Evolutionary conservation across 37 sponge, comb jelly and placozoan genomes (phyloP).

Genomic region (Ephydatia muelleri): DNA sequence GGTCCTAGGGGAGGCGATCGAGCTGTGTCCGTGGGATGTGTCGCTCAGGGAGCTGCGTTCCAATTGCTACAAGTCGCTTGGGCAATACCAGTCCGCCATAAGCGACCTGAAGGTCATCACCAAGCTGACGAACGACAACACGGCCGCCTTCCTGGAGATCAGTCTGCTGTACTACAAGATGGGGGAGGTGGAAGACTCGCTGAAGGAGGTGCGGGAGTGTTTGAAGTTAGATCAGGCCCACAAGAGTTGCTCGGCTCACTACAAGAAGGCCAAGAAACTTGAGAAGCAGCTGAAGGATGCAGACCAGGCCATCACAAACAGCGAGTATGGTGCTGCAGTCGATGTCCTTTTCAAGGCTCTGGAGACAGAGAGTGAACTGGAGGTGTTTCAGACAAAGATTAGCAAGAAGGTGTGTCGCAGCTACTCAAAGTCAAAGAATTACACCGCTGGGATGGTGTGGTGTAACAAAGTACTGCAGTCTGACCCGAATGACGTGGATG

Average conservation of each 20-base stretch:
- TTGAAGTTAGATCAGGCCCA: conserved; percentile 95
- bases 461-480: conserved; percentile 79
- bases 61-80: conserved; percentile 65
- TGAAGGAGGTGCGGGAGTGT: conserved; percentile 96
- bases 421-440: conserved; percentile 52
- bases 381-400: conserved; percentile 18
- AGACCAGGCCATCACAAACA: conserved; percentile 61
- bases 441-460: conserved; percentile 59
- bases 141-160: conserved; percentile 77
- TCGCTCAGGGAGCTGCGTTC: conserved; percentile 72
- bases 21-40: conserved; percentile 88
- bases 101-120: conserved; percentile 86
- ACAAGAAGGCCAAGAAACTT: conserved; percentile 98
- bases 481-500: conserved; percentile 80
- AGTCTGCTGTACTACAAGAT: conserved; percentile 78
- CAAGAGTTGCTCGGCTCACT: conserved; percentile 79
- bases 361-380: conserved; percentile 50
- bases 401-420: conserved; percentile 64
- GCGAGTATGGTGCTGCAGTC: conserved; percentile 76
- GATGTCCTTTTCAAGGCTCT: conserved; percentile 60
- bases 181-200: conserved; percentile 92
- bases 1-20: conserved; percentile 53
- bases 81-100: conserved; percentile 74
- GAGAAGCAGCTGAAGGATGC: conserved; percentile 74
- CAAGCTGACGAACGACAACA: conserved; percentile 89